Evolutionary conservation across 1,140 invertebrate genomes (phyloP).

Genomic region (Lithobius niger): DNA sequence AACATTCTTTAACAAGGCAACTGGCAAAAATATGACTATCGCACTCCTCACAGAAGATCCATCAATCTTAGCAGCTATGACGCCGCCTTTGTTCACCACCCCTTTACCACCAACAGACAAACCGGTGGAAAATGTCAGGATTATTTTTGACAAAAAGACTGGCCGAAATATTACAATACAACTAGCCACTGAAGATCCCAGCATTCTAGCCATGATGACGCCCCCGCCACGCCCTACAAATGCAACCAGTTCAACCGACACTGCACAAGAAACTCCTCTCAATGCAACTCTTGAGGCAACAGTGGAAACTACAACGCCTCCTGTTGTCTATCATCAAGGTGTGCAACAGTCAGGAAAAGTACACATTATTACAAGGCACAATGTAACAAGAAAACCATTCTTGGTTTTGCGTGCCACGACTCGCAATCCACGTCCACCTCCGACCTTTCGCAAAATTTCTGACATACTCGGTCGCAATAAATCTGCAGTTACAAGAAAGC

Average conservation of each 20-base stretch:
- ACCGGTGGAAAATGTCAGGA: not conserved
- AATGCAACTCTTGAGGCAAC: too few relatives aligned
- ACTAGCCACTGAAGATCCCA: constrained; percentile 1
- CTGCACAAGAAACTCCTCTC: too few relatives aligned
- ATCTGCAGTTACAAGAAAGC: not conserved
- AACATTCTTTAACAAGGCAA: not conserved
- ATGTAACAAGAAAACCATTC: not conserved
- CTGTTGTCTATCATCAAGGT: not conserved
- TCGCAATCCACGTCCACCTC: not conserved
- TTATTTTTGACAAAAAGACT: not conserved
- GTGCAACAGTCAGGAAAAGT: not conserved
- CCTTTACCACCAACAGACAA: not conserved
- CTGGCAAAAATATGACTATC: not conserved
- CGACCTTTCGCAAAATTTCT: not conserved
- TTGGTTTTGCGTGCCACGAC: not conserved
- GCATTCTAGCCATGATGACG: constrained; percentile 1
- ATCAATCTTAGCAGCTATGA: not conserved
- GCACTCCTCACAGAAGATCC: constrained; percentile 1
- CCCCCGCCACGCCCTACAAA: not conserved
- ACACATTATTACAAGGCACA: not conserved
- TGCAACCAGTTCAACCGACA: too few relatives aligned
- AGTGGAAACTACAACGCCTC: too few relatives aligned
- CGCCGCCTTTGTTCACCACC: not conserved
- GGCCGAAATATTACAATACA: not conserved
- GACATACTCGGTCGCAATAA: not conserved